Percentiles rank a stretch among this genome's conserved stretches.
phyloP scores from a whole-genome alignment of 2,797 vertebrate genomes.

The Gymnodraco acuticeps region DNA sequence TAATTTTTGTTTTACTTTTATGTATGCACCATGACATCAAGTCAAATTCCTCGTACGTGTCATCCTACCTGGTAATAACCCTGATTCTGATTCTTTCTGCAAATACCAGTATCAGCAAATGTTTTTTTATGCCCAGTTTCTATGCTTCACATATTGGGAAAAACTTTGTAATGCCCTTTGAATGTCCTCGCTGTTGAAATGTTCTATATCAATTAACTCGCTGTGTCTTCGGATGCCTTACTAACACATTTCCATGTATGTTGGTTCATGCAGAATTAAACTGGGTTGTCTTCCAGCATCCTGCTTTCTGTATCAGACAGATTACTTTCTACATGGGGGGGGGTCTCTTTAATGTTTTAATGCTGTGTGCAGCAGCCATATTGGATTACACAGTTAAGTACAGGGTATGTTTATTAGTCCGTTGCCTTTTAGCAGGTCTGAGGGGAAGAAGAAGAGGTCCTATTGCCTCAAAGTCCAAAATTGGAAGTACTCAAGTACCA shows the following conservation, averaged over 20 bases:
- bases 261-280: background rate
- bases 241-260: background rate
- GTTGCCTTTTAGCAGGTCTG: background rate
- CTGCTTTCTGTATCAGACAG: background rate
- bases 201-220: too few relatives aligned
- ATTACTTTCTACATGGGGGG: conserved; percentile 43
- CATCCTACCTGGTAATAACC: too few relatives aligned
- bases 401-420: background rate
- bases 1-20: too few relatives aligned
- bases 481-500: too few relatives aligned
- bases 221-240: too few relatives aligned
- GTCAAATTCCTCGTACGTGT: too few relatives aligned
- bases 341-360: conserved; percentile 60
- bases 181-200: too few relatives aligned
- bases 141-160: too few relatives aligned
- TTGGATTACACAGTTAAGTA: conserved; percentile 9
- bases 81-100: too few relatives aligned
- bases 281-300: background rate
- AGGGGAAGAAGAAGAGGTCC: background rate
- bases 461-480: background rate
- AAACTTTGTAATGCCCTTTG: too few relatives aligned
- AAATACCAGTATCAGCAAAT: background rate
- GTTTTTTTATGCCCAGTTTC: too few relatives aligned
- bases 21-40: too few relatives aligned
- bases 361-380: background rate